Evolutionary conservation across 2,888 invertebrate species (phyloP), one percentile per base, ranked within the genome.

Genomic region (Plebejus anna): DNA sequence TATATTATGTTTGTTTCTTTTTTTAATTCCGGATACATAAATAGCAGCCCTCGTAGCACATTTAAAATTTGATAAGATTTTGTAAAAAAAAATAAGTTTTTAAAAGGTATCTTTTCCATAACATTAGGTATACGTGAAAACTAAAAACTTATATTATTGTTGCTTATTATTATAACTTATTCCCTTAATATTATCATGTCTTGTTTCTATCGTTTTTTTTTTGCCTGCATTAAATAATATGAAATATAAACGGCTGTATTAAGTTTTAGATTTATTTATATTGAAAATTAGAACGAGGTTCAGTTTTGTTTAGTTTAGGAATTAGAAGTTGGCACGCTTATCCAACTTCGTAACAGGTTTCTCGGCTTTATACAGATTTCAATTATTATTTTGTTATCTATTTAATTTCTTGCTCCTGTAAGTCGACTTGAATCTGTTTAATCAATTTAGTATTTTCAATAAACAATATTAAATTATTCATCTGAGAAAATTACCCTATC

Each of bases 231-330:
- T n/a, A 57, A 57, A 57, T 57, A 57, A 28, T 13, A 32, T 32
- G 0, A 61, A 61, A 11, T 47, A 47, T 42, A 42, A 28, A 2
- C 32, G 32, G 22, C 59, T 55, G 4, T 59, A 59, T 4, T 22
- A 22, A 61, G 61, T 61, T 61, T 61, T 13, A 32, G 28, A 11
- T 61, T 28, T 61, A 61, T 61, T 61, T 61, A 61, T 61, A 28
- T 61, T 61, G 28, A 61, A 61, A 32, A 61, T 61, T 61, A 28
- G 28, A 2, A 32, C 61, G 11, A 11, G 32, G 32, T 32, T 66
- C 32, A 32, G 32, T 32, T 66, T 32, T 66, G 66, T 66, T 66
- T 66, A 66, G 66, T 66, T 66, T 66, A 66, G 66, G 66, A 32
- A 66, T 32, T 66, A 66, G 66, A 22, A 66, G 13, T 66, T 66